Conservation (phyloP, 2,113 vertebrate genomes). For the Psettodes erumei region DNA sequence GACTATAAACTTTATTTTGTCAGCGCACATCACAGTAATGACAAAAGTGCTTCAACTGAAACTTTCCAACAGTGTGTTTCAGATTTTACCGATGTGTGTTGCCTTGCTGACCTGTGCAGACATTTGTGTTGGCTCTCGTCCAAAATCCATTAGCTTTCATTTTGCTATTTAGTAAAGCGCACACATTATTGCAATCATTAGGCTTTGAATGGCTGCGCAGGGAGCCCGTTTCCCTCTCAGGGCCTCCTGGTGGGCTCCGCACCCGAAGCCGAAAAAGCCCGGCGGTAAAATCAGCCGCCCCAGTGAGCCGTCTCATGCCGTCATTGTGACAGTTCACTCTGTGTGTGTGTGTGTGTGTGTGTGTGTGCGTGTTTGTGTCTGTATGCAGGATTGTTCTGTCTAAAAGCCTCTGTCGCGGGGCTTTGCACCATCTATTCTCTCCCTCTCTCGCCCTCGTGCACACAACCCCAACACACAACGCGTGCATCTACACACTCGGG, state of each 20-base stretch:
- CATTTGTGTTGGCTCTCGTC: conserved; percentile 24
- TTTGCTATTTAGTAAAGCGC: conserved; percentile 20
- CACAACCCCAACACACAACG: conserved; percentile 20
- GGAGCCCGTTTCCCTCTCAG: conserved; percentile 26
- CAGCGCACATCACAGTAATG: not conserved
- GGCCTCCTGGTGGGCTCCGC: conserved; percentile 42
- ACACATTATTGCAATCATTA: conserved; percentile 22
- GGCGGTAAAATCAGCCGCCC: conserved; percentile 32
- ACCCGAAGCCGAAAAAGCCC: conserved; percentile 32
- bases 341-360: conserved; percentile 13
- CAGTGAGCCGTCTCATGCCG: conserved; percentile 35
- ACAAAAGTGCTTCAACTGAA: not conserved
- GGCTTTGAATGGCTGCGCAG: conserved; percentile 44
- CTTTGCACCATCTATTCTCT: conserved; percentile 63
- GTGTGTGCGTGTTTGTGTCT: not conserved
- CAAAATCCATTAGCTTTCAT: conserved; percentile 35
- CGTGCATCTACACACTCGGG: not conserved
- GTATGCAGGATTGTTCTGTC: conserved; percentile 30
- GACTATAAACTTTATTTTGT: not conserved
- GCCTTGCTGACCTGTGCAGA: conserved; percentile 4
- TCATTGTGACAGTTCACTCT: conserved; percentile 9
- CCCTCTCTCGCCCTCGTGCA: not conserved
- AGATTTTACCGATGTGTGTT: conserved; percentile 1
- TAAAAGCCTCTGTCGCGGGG: conserved; percentile 41
- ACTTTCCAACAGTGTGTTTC: not conserved